phyloP scores from a whole-genome alignment of 2,888 invertebrate genomes.

The Patella pellucida region DNA sequence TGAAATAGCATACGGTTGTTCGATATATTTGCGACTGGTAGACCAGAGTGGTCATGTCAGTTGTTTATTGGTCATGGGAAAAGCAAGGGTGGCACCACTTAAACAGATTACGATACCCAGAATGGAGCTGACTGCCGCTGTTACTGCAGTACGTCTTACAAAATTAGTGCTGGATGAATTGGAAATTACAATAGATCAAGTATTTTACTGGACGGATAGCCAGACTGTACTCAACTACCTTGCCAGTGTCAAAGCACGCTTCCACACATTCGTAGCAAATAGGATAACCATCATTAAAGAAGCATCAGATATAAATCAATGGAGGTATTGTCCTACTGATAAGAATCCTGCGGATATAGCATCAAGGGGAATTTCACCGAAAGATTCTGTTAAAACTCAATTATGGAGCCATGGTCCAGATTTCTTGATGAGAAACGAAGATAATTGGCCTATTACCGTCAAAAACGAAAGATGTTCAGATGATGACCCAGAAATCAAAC shows the following conservation, averaged over 20 bases:
- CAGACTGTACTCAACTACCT: no score
- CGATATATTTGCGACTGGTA: not conserved
- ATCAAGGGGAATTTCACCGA: not conserved
- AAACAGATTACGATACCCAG: conserved; percentile 28
- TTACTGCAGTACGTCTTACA: no score
- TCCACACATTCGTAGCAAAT: no score
- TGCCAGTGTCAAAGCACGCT: no score
- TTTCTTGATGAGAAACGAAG: not conserved
- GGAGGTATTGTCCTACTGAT: not conserved
- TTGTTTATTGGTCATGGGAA: conserved; percentile 28
- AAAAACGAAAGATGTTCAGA: not conserved
- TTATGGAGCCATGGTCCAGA: not conserved
- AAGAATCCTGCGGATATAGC: not conserved
- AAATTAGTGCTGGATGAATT: not conserved
- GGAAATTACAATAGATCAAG: no score
- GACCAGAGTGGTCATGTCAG: conserved; percentile 12
- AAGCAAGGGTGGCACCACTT: conserved; percentile 28
- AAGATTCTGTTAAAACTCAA: not conserved
- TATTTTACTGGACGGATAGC: no score
- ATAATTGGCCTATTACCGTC: not conserved
- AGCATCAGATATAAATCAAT: not conserved
- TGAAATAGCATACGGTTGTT: conserved; percentile 11
- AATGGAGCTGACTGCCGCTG: no score
- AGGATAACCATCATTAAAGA: no score
- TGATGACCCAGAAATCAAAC: conserved; percentile 5